Evolutionary conservation across 35 echinoderm and acorn worm species (phyloP).

Genomic region (Amphiura filiformis): DNA sequence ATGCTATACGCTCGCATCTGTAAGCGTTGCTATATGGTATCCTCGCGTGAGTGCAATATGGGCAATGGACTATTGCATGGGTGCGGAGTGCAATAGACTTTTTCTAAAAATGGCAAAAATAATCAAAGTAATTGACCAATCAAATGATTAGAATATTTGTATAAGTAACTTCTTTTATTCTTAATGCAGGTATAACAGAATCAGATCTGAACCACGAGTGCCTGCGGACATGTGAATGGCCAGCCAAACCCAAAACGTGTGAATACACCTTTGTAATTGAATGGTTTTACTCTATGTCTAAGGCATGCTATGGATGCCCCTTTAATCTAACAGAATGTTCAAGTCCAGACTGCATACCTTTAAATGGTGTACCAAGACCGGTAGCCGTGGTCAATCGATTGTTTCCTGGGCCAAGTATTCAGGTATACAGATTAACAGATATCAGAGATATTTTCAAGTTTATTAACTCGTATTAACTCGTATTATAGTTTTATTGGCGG

Average conservation of each 20-base stretch:
- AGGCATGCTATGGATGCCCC: slow-evolving; percentile 74
- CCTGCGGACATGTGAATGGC: slow-evolving; percentile 43
- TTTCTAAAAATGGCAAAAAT: too few species aligned
- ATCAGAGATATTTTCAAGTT: neutral
- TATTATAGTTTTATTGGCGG: too few species aligned
- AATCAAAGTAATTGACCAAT: too few species aligned
- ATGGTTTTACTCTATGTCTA: slow-evolving; percentile 84
- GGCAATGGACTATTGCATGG: too few species aligned
- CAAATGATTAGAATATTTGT: too few species aligned
- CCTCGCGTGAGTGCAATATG: too few species aligned
- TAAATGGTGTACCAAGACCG: slow-evolving; percentile 67
- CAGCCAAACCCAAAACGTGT: slow-evolving; percentile 23
- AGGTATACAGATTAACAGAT: slow-evolving; percentile 18
- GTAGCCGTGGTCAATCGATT: slow-evolving; percentile 56
- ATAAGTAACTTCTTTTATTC: too few species aligned
- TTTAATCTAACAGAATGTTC: slow-evolving; percentile 49
- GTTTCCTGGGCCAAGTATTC: slow-evolving; percentile 61
- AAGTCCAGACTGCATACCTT: slow-evolving; percentile 54
- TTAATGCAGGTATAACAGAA: neutral
- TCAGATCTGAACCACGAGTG: slow-evolving; percentile 40
- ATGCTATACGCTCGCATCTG: too few species aligned
- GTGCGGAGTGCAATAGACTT: too few species aligned
- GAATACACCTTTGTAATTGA: slow-evolving; percentile 60
- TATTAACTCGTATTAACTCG: too few species aligned
- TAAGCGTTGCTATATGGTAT: too few species aligned